Base-by-base conservation (phyloP, 2,113 vertebrate genomes). In the Mola mola region DNA sequence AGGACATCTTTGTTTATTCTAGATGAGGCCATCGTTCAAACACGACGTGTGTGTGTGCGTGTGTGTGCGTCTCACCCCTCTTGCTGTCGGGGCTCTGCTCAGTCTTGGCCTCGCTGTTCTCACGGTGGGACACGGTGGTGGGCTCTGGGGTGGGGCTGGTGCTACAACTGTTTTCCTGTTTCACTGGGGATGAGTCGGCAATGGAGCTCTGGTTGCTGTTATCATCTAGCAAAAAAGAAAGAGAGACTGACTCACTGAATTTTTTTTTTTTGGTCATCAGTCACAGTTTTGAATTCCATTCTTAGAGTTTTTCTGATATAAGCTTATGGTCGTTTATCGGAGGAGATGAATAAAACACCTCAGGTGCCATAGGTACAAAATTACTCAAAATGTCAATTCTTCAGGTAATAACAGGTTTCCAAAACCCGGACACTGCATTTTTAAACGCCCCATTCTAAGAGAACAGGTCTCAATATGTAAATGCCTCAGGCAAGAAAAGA, bases 161-260 rank as follows among this genome's bases (percentile, higher is more conserved):
- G 83, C 94, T 98, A 72, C 94, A 96, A 71, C 95, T 97, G 89
- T 95, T 97, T 26, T 98, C 96, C 89, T 96, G 95, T 31, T 98
- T 98, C 73, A 97, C 93, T 8, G 97, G 96, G 13, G 97, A 98
- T 17, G 95, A 95, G 59, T 98, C 97, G 1, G 95, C 95, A 73
- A 98, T 96, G 65, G 97, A 98, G 82, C 97, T 98, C 94, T 98
- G 96, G 91, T 98, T 98, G 91, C 97, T 98, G 78, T 97, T 98
- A 62, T 98, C 97, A 62, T 98, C 97, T 98, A 70, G 31, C 11
- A 58, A 21, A 7, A 17, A n/a, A 42, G n/a, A 60, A 2, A 63
- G 1, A 38, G 20, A 66, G 6, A 46, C 1, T 1, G 5, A 29
- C 15, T 33, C n/a, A 11, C 19, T 34, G 44, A 3, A 21, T 33